phyloP scores from a whole-genome alignment of 2,113 vertebrate genomes.

The Amblyornis subalaris region DNA sequence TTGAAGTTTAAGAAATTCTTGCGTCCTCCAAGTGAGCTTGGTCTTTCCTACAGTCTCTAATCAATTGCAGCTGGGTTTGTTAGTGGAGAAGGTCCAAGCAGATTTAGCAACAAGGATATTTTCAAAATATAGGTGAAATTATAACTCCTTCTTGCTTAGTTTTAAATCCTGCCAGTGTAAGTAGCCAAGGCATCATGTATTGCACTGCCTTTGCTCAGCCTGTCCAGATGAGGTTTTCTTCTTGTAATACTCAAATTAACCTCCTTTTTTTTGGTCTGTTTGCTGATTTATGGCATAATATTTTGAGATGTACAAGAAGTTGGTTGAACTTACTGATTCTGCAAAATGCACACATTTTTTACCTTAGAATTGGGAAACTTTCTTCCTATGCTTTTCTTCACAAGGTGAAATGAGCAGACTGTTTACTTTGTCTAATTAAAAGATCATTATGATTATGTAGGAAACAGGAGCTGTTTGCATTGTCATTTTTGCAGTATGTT shows the following conservation, averaged over 20 bases:
- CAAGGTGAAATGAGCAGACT: background rate
- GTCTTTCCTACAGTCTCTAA: background rate
- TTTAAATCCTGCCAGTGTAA: background rate
- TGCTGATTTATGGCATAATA: background rate
- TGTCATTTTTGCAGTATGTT: background rate
- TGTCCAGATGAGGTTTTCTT: background rate
- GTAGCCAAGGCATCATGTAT: background rate
- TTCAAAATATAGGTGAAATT: slow-evolving; percentile 46
- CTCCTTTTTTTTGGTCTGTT: background rate
- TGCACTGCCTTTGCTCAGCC: background rate
- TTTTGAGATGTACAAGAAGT: background rate
- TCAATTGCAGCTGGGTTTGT: background rate
- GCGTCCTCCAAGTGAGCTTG: background rate
- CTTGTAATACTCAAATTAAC: background rate
- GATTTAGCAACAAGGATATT: slow-evolving; percentile 37
- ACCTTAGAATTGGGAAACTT: background rate
- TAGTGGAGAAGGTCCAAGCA: background rate
- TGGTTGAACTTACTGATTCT: background rate
- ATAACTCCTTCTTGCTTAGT: background rate
- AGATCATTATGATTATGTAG: slow-evolving; percentile 21
- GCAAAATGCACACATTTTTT: background rate
- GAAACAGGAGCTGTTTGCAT: slow-evolving; percentile 4
- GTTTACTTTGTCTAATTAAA: slow-evolving; percentile 49
- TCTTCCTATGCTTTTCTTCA: background rate
- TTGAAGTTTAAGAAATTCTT: background rate